Evolutionary conservation across 2,888 invertebrate species (phyloP).

Genomic region (Sphecodes monilicornis): DNA sequence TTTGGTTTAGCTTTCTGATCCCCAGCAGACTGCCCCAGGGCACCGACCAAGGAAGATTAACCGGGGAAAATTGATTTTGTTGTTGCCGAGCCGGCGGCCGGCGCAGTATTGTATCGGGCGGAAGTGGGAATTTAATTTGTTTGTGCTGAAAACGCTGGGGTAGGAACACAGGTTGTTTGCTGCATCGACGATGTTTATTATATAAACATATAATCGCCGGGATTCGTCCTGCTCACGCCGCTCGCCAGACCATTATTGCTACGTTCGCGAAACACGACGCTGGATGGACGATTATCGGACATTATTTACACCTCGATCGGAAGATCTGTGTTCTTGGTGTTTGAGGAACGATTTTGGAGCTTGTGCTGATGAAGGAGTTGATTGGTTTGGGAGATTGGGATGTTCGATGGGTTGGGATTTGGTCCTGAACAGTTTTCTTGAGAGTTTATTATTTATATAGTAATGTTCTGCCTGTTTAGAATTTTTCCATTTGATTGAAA

Average conservation of each 20-base stretch:
- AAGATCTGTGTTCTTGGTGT: neutral
- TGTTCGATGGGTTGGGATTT: no score
- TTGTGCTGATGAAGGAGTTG: neutral
- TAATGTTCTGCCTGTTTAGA: no score
- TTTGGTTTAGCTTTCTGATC: constrained; percentile 41
- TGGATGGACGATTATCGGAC: neutral
- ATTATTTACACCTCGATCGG: neutral
- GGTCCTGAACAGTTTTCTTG: no score
- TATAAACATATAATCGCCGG: neutral
- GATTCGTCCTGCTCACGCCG: neutral
- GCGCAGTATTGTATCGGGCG: constrained; percentile 23
- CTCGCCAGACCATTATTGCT: neutral
- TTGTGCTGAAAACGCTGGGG: constrained; percentile 25
- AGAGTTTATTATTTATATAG: no score
- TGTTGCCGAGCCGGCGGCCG: constrained; percentile 7
- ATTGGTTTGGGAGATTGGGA: no score
- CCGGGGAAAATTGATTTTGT: constrained; percentile 47
- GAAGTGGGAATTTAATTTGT: constrained; percentile 35
- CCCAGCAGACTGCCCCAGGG: constrained; percentile 8
- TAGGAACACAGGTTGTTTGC: constrained; percentile 4
- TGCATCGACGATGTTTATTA: constrained; percentile 17
- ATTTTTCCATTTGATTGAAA: no score
- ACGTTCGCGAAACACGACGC: neutral
- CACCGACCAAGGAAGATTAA: constrained; percentile 31
- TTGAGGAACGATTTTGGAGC: neutral